A percentile compares a stretch with the other conserved stretches of the same genome.
phyloP scores from a whole-genome alignment of 2,113 vertebrate genomes.

The Coryphaenoides rupestris region DNA sequence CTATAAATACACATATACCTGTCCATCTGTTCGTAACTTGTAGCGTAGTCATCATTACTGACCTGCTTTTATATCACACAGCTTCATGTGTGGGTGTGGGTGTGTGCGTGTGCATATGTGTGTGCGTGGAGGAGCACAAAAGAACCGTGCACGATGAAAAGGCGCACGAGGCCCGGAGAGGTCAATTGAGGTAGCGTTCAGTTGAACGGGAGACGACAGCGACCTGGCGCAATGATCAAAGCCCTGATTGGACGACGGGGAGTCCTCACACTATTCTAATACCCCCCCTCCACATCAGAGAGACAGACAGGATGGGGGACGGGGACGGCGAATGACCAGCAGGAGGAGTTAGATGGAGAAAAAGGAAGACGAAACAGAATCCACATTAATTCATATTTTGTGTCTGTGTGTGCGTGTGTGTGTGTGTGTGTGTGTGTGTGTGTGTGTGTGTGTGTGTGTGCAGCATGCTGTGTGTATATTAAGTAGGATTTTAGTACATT shows the following conservation, averaged over 20 bases:
- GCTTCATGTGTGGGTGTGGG: not conserved
- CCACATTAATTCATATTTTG: not conserved
- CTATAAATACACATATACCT: no score
- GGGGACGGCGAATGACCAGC: not conserved
- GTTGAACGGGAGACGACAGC: not conserved
- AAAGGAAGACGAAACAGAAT: not conserved
- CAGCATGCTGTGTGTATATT: not conserved
- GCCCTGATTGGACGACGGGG: not conserved
- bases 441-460: not conserved
- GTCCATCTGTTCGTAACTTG: no score
- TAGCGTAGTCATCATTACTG: constrained; percentile 1
- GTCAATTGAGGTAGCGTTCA: not conserved
- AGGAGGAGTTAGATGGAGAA: not conserved
- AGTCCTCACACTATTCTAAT: not conserved
- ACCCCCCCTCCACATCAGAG: not conserved
- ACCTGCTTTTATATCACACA: not conserved
- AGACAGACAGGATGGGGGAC: not conserved
- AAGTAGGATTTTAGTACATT: no score
- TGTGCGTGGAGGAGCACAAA: no score
- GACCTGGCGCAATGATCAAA: not conserved
- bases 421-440: not conserved
- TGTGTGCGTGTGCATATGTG: no score
- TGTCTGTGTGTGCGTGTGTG: not conserved
- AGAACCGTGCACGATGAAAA: no score
- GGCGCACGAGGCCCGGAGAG: not conserved